phyloP scores from a whole-genome alignment of 2,797 vertebrate species.

The Channa striata region DNA sequence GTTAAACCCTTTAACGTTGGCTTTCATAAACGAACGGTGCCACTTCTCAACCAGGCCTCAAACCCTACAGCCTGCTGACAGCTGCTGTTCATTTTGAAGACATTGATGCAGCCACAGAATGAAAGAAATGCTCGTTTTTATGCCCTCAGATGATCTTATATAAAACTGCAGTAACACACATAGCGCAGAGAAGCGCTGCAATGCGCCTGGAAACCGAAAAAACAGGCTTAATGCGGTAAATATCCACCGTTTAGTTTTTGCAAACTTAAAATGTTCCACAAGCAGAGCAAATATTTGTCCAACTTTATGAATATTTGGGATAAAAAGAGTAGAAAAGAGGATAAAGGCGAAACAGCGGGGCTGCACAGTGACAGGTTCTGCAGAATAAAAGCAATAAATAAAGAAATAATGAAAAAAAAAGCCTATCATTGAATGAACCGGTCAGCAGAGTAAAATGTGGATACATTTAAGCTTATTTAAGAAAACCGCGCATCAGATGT shows the following conservation, averaged over 20 bases:
- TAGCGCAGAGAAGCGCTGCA: not conserved
- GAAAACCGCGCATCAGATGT: not conserved
- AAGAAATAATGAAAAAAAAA: not conserved
- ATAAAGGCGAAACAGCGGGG: not conserved
- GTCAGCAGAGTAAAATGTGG: not conserved
- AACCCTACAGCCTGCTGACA: conserved; percentile 26
- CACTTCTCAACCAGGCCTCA: conserved; percentile 38
- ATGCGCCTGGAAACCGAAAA: not conserved
- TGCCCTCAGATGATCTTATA: not conserved
- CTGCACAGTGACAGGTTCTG: not conserved
- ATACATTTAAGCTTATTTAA: not conserved
- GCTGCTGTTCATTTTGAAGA: conserved; percentile 21
- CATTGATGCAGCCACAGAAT: not conserved
- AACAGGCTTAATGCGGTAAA: fast-evolving
- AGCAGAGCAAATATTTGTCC: not conserved
- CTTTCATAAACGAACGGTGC: not conserved
- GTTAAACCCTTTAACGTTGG: no score
- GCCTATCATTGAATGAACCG: fast-evolving
- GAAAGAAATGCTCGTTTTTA: not conserved
- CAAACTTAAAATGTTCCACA: not conserved
- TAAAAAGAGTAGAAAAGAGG: not conserved
- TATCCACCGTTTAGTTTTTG: fast-evolving
- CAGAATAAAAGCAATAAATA: not conserved
- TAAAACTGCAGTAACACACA: conserved; percentile 7
- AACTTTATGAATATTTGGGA: not conserved